Evolutionary conservation across 2,797 vertebrate species (phyloP).

Genomic region (Tenualosa thibaudeaui): DNA sequence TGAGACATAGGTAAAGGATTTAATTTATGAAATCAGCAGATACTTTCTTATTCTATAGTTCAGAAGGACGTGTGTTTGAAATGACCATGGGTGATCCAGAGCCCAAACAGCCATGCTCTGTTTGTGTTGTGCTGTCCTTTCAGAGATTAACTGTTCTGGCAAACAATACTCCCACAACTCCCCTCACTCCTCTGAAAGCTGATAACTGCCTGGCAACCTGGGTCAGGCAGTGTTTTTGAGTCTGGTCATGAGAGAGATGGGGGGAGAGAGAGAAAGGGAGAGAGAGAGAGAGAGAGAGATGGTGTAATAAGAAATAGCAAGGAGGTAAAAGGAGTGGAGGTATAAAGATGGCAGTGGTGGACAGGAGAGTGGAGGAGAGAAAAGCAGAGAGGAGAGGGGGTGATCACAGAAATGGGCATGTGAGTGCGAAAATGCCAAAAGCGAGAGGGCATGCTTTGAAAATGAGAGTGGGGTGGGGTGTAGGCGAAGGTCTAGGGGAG

Average conservation of each 20-base stretch:
- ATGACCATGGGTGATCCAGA: slow-evolving; percentile 52
- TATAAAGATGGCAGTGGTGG: background rate
- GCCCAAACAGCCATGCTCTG: slow-evolving; percentile 40
- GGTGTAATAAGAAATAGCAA: background rate
- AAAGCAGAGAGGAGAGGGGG: background rate
- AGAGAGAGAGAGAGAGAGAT: background rate
- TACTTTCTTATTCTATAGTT: background rate
- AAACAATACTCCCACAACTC: slow-evolving; percentile 55
- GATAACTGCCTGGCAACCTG: slow-evolving; percentile 72
- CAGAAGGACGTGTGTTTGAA: slow-evolving; percentile 29
- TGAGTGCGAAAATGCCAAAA: background rate
- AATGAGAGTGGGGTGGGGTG: background rate
- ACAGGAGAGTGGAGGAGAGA: background rate
- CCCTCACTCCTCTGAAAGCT: slow-evolving; percentile 46
- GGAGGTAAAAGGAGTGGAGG: background rate
- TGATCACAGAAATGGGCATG: background rate
- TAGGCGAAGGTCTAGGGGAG: no score
- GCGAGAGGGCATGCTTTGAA: no score
- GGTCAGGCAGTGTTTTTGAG: background rate
- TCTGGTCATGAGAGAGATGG: background rate
- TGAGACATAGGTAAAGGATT: no score
- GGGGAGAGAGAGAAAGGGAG: background rate
- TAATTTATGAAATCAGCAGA: no score
- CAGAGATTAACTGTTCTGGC: slow-evolving; percentile 48
- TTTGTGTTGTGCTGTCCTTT: slow-evolving; percentile 49